Evolutionary conservation across 2,113 vertebrate species (phyloP).

Genomic region (Smithornis capensis): DNA sequence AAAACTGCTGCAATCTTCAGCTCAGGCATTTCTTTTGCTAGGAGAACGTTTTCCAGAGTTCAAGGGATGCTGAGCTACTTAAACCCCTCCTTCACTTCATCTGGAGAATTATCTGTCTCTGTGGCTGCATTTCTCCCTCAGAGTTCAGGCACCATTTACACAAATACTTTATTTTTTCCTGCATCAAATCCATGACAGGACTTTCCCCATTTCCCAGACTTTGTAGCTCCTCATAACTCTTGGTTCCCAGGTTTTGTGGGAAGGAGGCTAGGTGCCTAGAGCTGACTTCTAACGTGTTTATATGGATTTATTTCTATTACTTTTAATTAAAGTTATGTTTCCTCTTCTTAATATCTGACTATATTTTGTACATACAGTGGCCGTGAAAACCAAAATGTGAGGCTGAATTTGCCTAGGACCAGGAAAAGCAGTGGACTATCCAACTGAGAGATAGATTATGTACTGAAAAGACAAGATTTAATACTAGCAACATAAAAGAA

Average conservation of each 20-base stretch:
- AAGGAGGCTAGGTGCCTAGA: neutral
- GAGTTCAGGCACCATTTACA: neutral
- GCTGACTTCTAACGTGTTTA: neutral
- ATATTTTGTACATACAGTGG: neutral
- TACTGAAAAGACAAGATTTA: neutral
- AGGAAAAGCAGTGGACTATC: neutral
- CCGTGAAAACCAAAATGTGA: neutral
- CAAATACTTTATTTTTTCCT: neutral
- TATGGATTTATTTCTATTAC: neutral
- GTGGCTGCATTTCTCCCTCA: neutral
- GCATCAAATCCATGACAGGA: neutral
- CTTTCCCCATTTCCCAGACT: neutral
- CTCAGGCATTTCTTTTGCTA: neutral
- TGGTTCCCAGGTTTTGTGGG: neutral
- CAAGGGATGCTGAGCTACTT: neutral
- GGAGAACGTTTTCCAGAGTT: neutral
- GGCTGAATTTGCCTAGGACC: neutral
- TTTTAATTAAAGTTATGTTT: neutral
- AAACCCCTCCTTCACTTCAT: neutral
- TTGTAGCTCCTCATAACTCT: neutral
- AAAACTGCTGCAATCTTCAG: neutral
- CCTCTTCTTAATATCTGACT: neutral
- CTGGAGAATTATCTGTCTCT: neutral
- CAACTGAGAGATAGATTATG: neutral
- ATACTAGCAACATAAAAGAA: neutral